Conservation (phyloP, 2,113 vertebrate genomes). For the Alligator mississippiensis region DNA sequence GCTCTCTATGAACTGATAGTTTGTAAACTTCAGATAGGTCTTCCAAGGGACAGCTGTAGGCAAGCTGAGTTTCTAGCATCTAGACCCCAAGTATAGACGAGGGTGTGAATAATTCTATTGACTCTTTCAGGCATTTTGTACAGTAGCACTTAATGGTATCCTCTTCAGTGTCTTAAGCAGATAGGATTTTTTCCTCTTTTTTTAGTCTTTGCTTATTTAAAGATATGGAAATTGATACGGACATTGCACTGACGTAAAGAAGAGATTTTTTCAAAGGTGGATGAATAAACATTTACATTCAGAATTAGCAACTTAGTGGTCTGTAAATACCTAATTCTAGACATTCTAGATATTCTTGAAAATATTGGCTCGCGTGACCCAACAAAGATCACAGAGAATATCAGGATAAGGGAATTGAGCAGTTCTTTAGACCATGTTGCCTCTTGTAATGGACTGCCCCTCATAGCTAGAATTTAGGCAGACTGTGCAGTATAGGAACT, state of each 20-base stretch:
- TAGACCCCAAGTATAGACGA: neutral
- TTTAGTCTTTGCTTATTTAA: neutral
- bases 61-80: neutral
- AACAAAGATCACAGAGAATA: neutral
- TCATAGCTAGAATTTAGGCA: neutral
- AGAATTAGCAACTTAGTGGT: neutral
- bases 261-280: too few species aligned
- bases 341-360: neutral
- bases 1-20: neutral
- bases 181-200: neutral
- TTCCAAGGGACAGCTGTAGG: neutral
- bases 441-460: neutral
- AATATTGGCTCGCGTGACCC: neutral
- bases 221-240: neutral
- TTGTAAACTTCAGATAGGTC: neutral
- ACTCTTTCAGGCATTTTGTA: neutral
- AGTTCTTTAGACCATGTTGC: neutral
- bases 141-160: neutral
- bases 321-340: neutral
- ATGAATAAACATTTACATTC: too few species aligned
- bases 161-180: neutral
- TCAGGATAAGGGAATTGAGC: neutral
- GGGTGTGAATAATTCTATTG: neutral
- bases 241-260: neutral
- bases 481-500: neutral